phyloP scores from a whole-genome alignment of 1,140 invertebrate genomes.

The Vanessa atalanta region DNA sequence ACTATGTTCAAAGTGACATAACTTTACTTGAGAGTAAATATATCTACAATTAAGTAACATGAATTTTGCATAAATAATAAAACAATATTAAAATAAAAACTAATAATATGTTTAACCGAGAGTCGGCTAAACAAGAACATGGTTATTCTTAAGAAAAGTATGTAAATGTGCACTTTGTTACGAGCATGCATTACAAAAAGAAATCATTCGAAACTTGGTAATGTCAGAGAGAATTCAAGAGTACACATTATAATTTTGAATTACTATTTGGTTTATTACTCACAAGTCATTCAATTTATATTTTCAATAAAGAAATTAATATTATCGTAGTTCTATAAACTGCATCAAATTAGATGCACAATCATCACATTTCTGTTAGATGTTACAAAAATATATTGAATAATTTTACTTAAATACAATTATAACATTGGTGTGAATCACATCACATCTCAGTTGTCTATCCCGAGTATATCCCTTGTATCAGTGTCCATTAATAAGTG shows the following conservation, averaged over 20 bases:
- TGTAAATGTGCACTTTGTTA: not conserved
- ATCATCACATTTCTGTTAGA: not conserved
- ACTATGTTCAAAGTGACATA: constrained; percentile 19
- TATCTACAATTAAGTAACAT: constrained; percentile 36
- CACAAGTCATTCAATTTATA: not conserved
- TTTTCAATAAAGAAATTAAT: not conserved
- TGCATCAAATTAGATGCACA: not conserved
- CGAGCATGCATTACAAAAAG: not conserved
- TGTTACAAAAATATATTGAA: constrained; percentile 17
- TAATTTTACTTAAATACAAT: constrained; percentile 12
- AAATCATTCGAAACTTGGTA: not conserved
- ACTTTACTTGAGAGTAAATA: constrained; percentile 24
- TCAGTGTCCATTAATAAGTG: constrained; percentile 12
- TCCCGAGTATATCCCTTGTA: constrained; percentile 13
- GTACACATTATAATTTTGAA: constrained; percentile 1
- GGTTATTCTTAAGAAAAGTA: constrained; percentile 2
- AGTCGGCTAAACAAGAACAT: constrained; percentile 5
- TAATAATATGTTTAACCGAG: constrained; percentile 9
- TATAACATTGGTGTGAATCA: constrained; percentile 6
- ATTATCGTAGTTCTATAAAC: not conserved
- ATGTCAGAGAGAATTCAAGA: not conserved
- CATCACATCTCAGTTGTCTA: constrained; percentile 9
- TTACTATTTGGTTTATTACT: constrained; percentile 1
- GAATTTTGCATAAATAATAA: constrained; percentile 34
- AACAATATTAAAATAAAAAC: constrained; percentile 11